Evolutionary conservation across 2,113 vertebrate genomes (phyloP).

Genomic region (Bufo gargarizans): DNA sequence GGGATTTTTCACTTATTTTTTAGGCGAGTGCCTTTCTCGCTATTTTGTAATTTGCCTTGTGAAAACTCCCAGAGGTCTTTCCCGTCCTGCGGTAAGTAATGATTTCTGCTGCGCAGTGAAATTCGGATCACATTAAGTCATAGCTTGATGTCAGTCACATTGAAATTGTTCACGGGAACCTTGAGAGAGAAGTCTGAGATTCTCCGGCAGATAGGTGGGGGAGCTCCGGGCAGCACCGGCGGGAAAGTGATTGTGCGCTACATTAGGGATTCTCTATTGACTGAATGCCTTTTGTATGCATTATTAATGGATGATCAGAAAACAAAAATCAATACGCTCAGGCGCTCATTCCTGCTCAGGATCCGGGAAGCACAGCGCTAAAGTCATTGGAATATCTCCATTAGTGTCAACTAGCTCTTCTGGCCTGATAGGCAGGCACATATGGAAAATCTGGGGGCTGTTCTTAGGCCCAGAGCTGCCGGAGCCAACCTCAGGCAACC

Average conservation of each 20-base stretch:
- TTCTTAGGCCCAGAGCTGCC: no score
- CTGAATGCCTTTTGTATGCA: conserved; percentile 9
- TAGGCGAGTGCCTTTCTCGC: background rate
- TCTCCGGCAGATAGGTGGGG: no score
- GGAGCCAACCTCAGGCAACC: no score
- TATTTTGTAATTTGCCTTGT: background rate
- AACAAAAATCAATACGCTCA: background rate
- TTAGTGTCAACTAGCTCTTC: background rate
- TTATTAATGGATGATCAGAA: conserved; percentile 26
- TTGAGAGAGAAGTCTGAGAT: no score
- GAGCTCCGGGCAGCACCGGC: no score
- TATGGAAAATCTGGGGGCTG: no score
- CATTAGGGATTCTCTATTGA: conserved; percentile 13
- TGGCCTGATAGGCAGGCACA: no score
- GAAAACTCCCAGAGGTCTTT: background rate
- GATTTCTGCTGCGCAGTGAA: background rate
- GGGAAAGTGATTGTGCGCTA: no score
- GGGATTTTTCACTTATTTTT: background rate
- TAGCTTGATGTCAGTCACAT: conserved; percentile 4
- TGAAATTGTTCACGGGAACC: background rate
- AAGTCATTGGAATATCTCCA: background rate
- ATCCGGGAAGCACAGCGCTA: background rate
- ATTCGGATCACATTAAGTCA: background rate
- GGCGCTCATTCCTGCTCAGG: background rate
- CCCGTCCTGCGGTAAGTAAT: background rate